Evolutionary conservation across 1,140 invertebrate species (phyloP).

Genomic region (Neomicropteryx cornuta): DNA sequence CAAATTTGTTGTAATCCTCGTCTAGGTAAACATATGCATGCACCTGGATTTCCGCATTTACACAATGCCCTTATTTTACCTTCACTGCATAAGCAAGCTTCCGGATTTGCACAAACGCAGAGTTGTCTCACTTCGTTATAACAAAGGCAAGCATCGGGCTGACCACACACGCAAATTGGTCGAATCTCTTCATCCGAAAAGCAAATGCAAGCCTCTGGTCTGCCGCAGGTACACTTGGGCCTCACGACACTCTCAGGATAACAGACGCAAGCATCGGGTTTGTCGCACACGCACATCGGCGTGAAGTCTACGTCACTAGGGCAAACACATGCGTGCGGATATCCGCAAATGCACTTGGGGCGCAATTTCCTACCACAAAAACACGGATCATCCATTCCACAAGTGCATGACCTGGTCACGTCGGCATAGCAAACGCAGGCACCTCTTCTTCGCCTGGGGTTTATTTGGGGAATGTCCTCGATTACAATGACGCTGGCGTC

Average conservation of each 20-base stretch:
- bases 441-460: constrained; percentile 16
- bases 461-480: constrained; percentile 29
- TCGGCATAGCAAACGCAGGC: constrained; percentile 23
- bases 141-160: constrained; percentile 28
- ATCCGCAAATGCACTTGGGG: no score
- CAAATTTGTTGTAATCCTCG: constrained; percentile 11
- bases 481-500: constrained; percentile 23
- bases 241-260: constrained; percentile 10
- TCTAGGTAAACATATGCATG: constrained; percentile 8
- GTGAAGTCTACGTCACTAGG: constrained; percentile 13
- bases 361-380: no score
- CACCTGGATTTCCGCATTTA: no score
- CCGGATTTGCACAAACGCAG: no score
- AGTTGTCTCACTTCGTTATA: no score
- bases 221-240: background rate
- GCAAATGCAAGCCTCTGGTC: background rate
- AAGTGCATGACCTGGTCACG: constrained; percentile 23
- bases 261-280: constrained; percentile 26
- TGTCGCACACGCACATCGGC: constrained; percentile 21
- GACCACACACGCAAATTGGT: constrained; percentile 22
- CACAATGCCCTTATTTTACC: no score
- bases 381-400: constrained; percentile 23
- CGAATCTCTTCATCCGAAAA: background rate
- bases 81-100: no score
- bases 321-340: no score